These are phyloP conservation scores for Anguilla japonica DNA, from an alignment of 2,113 vertebrate species.

Conservation along the genomic window DNA sequence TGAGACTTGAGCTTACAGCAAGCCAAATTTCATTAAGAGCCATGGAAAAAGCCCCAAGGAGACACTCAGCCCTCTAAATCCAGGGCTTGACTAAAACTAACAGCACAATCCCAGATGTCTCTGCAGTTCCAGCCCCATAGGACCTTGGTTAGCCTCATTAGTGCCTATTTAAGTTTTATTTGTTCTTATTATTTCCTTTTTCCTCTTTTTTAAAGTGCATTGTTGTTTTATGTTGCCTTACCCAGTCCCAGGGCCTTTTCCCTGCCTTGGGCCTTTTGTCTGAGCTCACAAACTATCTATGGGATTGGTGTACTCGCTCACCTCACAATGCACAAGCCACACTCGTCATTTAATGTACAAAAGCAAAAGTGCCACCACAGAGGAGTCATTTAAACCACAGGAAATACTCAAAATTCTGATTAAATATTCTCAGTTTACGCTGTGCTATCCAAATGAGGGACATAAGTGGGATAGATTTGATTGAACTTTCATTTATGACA, in stretches of 20 bases:
- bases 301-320: background rate
- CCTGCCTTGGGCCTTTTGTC: background rate
- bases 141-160: background rate
- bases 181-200: background rate
- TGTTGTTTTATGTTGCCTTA: background rate
- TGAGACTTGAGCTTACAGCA: background rate
- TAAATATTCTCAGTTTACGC: background rate
- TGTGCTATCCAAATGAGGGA: background rate
- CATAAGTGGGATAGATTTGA: background rate
- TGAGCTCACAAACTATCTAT: background rate
- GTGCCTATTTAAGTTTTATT: background rate
- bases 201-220: background rate
- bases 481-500: background rate
- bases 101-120: too few species aligned
- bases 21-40: background rate
- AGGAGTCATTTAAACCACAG: too few species aligned
- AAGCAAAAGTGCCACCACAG: background rate
- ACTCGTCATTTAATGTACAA: background rate
- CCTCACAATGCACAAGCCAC: background rate
- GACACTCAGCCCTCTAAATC: background rate
- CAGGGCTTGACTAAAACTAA: background rate
- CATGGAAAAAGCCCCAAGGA: too few species aligned
- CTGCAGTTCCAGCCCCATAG: background rate
- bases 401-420: background rate
- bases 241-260: background rate